phyloP scores from a whole-genome alignment of 1,140 invertebrate species.

The Calycopis cecrops region DNA sequence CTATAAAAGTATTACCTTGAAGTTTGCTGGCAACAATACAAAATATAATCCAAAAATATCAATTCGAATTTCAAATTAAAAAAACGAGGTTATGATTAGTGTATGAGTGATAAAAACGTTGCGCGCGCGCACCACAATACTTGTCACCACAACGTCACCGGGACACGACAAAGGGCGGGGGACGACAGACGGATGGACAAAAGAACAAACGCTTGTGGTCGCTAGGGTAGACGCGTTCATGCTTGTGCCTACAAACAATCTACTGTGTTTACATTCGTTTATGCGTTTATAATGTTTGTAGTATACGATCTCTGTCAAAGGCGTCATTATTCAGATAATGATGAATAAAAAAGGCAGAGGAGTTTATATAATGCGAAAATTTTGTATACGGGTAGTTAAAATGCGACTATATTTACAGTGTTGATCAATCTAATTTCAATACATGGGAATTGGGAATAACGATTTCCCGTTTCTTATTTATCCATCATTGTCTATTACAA shows the following conservation, averaged over 20 bases:
- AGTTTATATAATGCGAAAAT: too few relatives aligned
- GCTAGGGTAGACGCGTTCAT: conserved; percentile 18
- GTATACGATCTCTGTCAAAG: neutral
- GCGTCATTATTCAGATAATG: too few relatives aligned
- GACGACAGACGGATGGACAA: conserved; percentile 43
- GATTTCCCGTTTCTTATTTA: too few relatives aligned
- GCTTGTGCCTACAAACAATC: conserved; percentile 11
- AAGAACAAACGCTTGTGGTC: conserved; percentile 41
- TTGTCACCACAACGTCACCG: conserved; percentile 49
- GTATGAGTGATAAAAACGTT: conserved; percentile 20
- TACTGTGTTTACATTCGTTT: neutral
- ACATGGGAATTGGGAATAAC: too few relatives aligned
- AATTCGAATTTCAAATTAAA: neutral
- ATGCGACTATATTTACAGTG: too few relatives aligned
- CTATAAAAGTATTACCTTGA: too few relatives aligned
- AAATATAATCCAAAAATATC: too few relatives aligned
- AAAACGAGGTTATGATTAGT: conserved; percentile 5
- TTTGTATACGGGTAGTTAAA: too few relatives aligned
- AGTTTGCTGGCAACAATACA: too few relatives aligned
- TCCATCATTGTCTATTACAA: too few relatives aligned
- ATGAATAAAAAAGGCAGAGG: too few relatives aligned
- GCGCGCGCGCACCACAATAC: conserved; percentile 42
- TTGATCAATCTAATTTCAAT: too few relatives aligned
- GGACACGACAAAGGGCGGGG: conserved; percentile 24
- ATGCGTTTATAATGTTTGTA: neutral